phyloP scores from a whole-genome alignment of 2,888 invertebrate species.

The Panopea generosa region DNA sequence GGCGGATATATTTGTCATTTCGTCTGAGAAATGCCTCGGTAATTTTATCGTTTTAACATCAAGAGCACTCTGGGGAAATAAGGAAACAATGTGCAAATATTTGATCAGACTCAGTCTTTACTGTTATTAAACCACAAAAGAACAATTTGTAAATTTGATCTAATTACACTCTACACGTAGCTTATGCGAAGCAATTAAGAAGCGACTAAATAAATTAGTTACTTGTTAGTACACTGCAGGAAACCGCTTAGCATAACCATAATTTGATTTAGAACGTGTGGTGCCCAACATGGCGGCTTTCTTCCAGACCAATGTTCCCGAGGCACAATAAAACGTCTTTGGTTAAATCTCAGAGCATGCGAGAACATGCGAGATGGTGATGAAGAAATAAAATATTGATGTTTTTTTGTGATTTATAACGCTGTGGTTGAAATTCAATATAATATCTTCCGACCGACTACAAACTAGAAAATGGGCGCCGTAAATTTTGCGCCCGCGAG shows the following conservation, averaged over 20 bases:
- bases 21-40: slow-evolving; percentile 5
- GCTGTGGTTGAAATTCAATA: no score
- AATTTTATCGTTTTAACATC: slow-evolving; percentile 53
- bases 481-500: no score
- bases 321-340: slow-evolving; percentile 23
- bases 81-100: slow-evolving; percentile 65
- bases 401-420: no score
- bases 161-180: slow-evolving; percentile 59
- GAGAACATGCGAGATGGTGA: slow-evolving; percentile 2
- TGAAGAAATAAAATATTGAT: no score
- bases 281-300: slow-evolving; percentile 38
- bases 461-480: no score
- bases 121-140: slow-evolving; percentile 63
- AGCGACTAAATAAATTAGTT: slow-evolving; percentile 58
- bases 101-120: slow-evolving; percentile 40
- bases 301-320: slow-evolving; percentile 14
- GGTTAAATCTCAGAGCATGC: slow-evolving; percentile 22
- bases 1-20: no score
- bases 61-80: slow-evolving; percentile 57
- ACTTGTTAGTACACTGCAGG: slow-evolving; percentile 54
- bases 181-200: slow-evolving; percentile 61
- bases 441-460: no score
- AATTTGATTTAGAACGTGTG: slow-evolving; percentile 58
- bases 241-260: slow-evolving; percentile 56
- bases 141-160: slow-evolving; percentile 66